Evolutionary conservation across 1,140 invertebrate species (phyloP).

Genomic region (Ridgeia piscesae): DNA sequence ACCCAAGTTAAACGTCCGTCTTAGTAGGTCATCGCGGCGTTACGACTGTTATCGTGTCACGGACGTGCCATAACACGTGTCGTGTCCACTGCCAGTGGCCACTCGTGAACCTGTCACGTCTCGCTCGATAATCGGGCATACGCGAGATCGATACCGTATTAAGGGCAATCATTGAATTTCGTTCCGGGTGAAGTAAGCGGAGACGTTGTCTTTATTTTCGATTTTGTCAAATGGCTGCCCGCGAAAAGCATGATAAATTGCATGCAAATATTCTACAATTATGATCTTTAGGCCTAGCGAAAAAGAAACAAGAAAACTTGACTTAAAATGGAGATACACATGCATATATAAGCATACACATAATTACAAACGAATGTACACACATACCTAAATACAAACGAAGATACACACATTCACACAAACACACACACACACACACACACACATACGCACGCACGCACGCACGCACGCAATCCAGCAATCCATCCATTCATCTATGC

Average conservation of each 20-base stretch:
- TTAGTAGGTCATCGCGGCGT: neutral
- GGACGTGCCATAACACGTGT: neutral
- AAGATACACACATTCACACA: neutral
- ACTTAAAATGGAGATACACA: neutral
- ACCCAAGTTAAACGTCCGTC: too few species aligned
- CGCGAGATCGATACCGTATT: neutral
- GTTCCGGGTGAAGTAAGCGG: neutral
- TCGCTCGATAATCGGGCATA: neutral
- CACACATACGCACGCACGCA: slow-evolving; percentile 19
- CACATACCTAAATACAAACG: slow-evolving; percentile 4
- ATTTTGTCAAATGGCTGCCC: neutral
- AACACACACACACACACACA: slow-evolving; percentile 19
- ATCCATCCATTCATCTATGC: too few species aligned
- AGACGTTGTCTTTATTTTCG: neutral
- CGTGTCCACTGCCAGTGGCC: neutral
- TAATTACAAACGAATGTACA: too few species aligned
- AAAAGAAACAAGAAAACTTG: neutral
- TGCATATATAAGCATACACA: neutral
- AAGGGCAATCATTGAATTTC: neutral
- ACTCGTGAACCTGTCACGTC: neutral
- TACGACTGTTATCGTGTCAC: neutral
- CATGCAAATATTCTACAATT: neutral
- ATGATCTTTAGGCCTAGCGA: neutral
- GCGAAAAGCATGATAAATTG: neutral
- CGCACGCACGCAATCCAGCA: too few species aligned